phyloP scores from a whole-genome alignment of 1,140 invertebrate species.

The Campoletis sonorensis region DNA sequence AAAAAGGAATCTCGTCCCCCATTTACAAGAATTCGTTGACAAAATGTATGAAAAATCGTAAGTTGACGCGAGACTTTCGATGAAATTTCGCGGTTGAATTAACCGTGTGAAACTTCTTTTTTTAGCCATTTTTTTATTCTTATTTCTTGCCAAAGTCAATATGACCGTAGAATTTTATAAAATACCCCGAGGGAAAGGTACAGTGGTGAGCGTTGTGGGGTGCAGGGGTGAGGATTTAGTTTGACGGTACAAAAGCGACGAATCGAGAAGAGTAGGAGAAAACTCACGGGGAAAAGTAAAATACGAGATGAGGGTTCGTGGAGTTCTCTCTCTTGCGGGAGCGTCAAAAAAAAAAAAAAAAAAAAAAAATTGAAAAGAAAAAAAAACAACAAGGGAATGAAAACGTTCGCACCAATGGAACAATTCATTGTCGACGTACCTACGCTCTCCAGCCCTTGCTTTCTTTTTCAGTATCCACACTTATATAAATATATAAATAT shows the following conservation, averaged over 20 bases:
- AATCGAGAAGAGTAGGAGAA: constrained; percentile 38
- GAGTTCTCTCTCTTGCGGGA: constrained; percentile 42
- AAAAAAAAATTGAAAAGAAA: not conserved
- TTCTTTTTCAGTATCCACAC: constrained; percentile 45
- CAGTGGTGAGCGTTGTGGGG: not conserved
- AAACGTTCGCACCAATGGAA: constrained; percentile 67
- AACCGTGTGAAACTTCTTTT: constrained; percentile 21
- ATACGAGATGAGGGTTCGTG: constrained; percentile 38
- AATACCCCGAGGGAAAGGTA: not conserved
- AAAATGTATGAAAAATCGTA: not conserved
- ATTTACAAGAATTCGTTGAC: not conserved
- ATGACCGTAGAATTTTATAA: not conserved
- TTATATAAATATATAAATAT: not conserved
- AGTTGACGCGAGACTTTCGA: not conserved
- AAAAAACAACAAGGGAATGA: constrained; percentile 60
- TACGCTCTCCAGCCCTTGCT: constrained; percentile 48
- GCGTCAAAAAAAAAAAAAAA: not conserved
- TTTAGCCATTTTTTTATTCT: not conserved
- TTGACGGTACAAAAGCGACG: constrained; percentile 14
- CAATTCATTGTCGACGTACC: constrained; percentile 68
- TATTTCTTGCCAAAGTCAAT: constrained; percentile 11
- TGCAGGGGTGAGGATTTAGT: constrained; percentile 35
- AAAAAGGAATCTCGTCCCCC: too few species aligned
- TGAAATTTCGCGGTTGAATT: not conserved
- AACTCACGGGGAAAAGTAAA: constrained; percentile 42